Evolutionary conservation across 2,888 invertebrate genomes (phyloP).

Genomic region (Mesoligia furuncula): DNA sequence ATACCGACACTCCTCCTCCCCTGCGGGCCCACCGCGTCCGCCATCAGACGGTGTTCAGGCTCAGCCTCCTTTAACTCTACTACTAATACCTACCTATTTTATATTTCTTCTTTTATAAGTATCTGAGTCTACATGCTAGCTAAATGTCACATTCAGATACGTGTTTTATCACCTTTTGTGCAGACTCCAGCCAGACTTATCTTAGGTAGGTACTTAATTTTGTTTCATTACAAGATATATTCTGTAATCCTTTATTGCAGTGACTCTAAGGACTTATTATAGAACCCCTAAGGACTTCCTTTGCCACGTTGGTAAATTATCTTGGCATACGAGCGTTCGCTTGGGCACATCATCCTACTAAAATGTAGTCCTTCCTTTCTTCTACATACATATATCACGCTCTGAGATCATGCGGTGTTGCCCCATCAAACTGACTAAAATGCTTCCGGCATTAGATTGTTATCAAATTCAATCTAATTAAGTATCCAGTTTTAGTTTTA

Average conservation of each 20-base stretch:
- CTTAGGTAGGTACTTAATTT: background rate
- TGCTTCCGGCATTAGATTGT: background rate
- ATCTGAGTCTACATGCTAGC: background rate
- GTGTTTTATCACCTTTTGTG: background rate
- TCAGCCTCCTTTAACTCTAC: background rate
- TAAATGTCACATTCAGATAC: background rate
- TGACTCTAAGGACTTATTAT: conserved; percentile 4
- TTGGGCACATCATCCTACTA: background rate
- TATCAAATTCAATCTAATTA: background rate
- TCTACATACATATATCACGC: no score
- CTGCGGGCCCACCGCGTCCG: no score
- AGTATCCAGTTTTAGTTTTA: background rate
- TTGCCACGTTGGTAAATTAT: conserved; percentile 1
- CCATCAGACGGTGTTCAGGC: no score
- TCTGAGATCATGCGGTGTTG: background rate
- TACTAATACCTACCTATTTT: background rate
- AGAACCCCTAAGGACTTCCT: background rate
- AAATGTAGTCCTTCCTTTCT: no score
- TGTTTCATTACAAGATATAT: background rate
- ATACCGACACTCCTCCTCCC: no score
- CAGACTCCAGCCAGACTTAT: background rate
- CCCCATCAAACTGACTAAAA: background rate
- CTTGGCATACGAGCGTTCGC: conserved; percentile 10
- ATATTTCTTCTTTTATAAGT: background rate
- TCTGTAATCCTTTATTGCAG: background rate